Conservation (phyloP, 2,797 vertebrate species). For the Telmatherina bonti region DNA sequence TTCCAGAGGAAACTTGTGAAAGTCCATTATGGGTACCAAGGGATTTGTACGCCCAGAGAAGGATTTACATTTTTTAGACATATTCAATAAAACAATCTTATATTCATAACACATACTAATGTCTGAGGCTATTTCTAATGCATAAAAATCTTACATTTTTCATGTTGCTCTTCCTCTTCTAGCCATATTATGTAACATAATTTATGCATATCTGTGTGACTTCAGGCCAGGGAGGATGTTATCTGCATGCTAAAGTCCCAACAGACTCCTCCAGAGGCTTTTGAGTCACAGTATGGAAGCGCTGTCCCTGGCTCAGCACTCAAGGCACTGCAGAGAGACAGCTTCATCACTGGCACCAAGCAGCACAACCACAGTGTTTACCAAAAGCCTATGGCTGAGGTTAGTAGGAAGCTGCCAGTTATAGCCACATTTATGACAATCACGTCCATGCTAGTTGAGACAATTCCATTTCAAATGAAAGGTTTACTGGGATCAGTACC, state of each 20-base stretch:
- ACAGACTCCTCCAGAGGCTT: constrained; percentile 84
- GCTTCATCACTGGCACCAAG: constrained; percentile 84
- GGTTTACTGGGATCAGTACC: background rate
- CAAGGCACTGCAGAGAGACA: constrained; percentile 91
- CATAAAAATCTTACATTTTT: constrained; percentile 3
- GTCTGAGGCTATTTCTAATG: background rate
- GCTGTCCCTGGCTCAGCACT: constrained; percentile 87
- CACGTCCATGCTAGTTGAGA: background rate
- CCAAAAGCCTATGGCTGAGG: constrained; percentile 95
- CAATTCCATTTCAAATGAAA: constrained; percentile 3
- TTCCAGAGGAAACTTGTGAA: background rate
- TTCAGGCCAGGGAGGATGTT: constrained; percentile 94
- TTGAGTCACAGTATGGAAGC: constrained; percentile 91
- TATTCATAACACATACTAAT: background rate
- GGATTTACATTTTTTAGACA: background rate
- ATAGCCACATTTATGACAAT: background rate
- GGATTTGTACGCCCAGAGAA: background rate
- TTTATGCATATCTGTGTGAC: constrained; percentile 23
- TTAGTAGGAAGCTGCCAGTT: constrained; percentile 50
- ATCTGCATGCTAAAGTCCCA: constrained; percentile 93
- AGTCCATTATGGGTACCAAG: background rate
- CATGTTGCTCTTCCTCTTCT: background rate
- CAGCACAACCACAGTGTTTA: constrained; percentile 87
- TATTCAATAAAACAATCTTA: background rate
- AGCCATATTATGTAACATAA: background rate